phyloP scores from a whole-genome alignment of 2,113 vertebrate genomes.

The Psophia crepitans region DNA sequence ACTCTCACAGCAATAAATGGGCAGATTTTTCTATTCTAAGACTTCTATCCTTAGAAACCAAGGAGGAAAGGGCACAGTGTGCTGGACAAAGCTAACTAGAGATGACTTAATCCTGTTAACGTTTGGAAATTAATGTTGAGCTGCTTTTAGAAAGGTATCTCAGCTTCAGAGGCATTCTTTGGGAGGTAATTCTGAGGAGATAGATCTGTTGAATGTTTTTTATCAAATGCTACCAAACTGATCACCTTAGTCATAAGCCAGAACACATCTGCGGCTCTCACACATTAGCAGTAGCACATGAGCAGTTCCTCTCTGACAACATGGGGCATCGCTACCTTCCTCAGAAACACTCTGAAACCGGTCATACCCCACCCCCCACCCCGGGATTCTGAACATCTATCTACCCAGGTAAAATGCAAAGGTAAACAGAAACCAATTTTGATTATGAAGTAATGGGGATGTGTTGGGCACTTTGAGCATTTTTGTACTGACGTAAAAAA shows the following conservation, averaged over 20 bases:
- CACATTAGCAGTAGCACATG: neutral
- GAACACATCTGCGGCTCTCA: neutral
- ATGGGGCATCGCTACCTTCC: neutral
- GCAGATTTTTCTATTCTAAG: neutral
- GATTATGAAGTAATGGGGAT: neutral
- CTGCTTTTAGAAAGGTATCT: neutral
- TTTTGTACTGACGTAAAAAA: neutral
- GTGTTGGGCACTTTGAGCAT: neutral
- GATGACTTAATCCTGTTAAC: neutral
- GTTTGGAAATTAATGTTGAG: neutral
- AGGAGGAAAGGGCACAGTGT: neutral
- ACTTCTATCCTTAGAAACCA: neutral
- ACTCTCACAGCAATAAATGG: conserved; percentile 52
- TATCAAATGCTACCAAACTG: neutral
- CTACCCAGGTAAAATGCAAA: neutral
- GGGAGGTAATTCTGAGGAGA: neutral
- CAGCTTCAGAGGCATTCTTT: neutral
- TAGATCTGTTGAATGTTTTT: neutral
- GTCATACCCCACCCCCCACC: too few species aligned
- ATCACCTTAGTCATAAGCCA: neutral
- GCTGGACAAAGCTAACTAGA: neutral
- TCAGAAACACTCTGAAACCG: neutral
- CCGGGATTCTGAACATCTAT: neutral
- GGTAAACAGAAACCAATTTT: neutral
- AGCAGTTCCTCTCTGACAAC: neutral